A percentile compares a stretch with the other conserved stretches of the same genome.
phyloP scores from a whole-genome alignment of 2,888 invertebrate species.

The Leptinotarsa rubiginosa region DNA sequence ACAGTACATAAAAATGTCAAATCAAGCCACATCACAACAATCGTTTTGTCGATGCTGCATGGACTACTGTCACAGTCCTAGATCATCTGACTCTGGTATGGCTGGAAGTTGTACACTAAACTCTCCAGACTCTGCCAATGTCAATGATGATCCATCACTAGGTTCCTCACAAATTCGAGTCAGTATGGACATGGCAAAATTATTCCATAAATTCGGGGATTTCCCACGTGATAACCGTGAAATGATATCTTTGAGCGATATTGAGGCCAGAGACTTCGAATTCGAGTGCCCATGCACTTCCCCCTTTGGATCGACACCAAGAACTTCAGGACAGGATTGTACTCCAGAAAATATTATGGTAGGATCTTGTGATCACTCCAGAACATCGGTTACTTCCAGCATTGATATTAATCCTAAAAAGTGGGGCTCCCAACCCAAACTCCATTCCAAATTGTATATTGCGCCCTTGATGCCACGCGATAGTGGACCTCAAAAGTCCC shows the following conservation, averaged over 20 bases:
- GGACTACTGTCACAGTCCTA: conserved; percentile 72
- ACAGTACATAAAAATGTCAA: conserved; percentile 63
- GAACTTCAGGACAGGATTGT: conserved; percentile 74
- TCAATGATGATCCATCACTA: conserved; percentile 51
- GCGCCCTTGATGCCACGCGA: conserved; percentile 30
- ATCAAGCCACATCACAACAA: conserved; percentile 44
- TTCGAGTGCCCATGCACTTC: conserved; percentile 80
- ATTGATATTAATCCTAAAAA: conserved; percentile 66
- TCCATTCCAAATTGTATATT: conserved; percentile 67
- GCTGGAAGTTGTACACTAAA: conserved; percentile 84
- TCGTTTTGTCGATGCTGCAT: conserved; percentile 58
- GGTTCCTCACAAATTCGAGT: conserved; percentile 51
- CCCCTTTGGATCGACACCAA: conserved; percentile 79
- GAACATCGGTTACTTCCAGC: conserved; percentile 69
- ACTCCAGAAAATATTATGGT: conserved; percentile 71
- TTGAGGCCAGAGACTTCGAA: conserved; percentile 72
- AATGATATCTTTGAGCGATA: conserved; percentile 69
- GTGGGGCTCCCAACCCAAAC: conserved; percentile 65
- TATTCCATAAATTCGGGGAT: conserved; percentile 56
- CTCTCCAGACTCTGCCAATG: conserved; percentile 73
- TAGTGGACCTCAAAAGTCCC: conserved; percentile 54
- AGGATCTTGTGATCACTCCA: conserved; percentile 68
- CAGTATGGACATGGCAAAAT: conserved; percentile 55
- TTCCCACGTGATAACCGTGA: conserved; percentile 53
- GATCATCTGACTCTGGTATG: conserved; percentile 87